Evolutionary conservation across 1,140 invertebrate genomes (phyloP).

Genomic region (Dreissena rostriformis): DNA sequence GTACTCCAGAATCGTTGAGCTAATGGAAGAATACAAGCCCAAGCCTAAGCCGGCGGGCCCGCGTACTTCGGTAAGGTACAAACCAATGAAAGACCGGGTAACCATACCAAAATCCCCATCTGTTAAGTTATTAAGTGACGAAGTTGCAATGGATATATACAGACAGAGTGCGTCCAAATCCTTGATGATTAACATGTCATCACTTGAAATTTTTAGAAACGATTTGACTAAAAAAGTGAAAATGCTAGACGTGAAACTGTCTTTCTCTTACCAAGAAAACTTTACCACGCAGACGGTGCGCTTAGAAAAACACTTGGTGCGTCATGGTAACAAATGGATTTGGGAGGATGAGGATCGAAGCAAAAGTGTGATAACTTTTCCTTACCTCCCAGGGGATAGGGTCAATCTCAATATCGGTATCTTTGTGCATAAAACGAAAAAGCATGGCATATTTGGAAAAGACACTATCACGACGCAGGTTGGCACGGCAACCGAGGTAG

Average conservation of each 20-base stretch:
- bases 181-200: conserved; percentile 59
- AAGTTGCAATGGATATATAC: conserved; percentile 42
- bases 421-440: conserved; percentile 65
- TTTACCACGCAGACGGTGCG: conserved; percentile 61
- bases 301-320: conserved; percentile 62
- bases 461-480: conserved; percentile 63
- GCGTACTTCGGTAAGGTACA: conserved; percentile 34
- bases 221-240: conserved; percentile 65
- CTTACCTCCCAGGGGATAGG: conserved; percentile 64
- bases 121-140: conserved; percentile 22
- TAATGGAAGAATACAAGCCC: conserved; percentile 55
- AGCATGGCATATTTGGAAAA: conserved; percentile 64
- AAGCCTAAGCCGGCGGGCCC: conserved; percentile 22
- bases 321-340: conserved; percentile 67
- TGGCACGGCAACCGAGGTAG: conserved; percentile 65
- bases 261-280: conserved; percentile 66
- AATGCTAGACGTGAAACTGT: conserved; percentile 65
- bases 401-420: conserved; percentile 67
- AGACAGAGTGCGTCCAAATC: conserved; percentile 60
- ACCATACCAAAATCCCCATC: conserved; percentile 47
- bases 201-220: conserved; percentile 64
- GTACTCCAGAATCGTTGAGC: conserved; percentile 48
- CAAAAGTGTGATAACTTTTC: conserved; percentile 58
- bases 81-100: conserved; percentile 47
- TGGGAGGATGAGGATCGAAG: conserved; percentile 59